phyloP scores from a whole-genome alignment of 2,888 invertebrate species.

The Drosophila nr. fundita region DNA sequence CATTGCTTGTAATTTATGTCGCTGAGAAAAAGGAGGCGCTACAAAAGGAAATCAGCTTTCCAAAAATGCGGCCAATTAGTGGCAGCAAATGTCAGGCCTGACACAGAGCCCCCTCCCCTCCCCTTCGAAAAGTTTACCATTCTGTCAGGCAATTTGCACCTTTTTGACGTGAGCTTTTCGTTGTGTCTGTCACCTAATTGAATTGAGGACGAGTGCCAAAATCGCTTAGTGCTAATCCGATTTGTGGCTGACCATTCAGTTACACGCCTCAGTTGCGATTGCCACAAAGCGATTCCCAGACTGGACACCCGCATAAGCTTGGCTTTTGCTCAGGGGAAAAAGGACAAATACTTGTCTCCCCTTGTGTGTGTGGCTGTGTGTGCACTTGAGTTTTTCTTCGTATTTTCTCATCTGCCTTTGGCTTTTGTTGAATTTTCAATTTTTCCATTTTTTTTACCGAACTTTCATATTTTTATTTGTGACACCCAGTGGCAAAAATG shows the following conservation, averaged over 20 bases:
- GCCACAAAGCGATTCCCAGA: constrained; percentile 35
- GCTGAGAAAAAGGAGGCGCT: constrained; percentile 62
- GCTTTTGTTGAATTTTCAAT: constrained; percentile 61
- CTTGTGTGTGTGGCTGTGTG: constrained; percentile 39
- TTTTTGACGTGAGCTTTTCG: constrained; percentile 44
- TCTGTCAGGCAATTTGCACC: constrained; percentile 54
- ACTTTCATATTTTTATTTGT: constrained; percentile 50
- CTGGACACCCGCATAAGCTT: constrained; percentile 74
- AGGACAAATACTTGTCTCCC: constrained; percentile 50
- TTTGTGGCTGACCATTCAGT: constrained; percentile 80
- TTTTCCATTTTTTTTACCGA: constrained; percentile 45
- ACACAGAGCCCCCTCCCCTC: not conserved
- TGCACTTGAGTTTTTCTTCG: constrained; percentile 59
- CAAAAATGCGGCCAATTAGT: constrained; percentile 73
- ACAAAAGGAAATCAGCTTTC: constrained; percentile 36
- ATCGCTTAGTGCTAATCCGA: constrained; percentile 83
- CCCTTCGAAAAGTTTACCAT: constrained; percentile 14
- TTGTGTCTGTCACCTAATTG: constrained; percentile 73
- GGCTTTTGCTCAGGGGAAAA: constrained; percentile 58
- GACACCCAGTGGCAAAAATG: not conserved
- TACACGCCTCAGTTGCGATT: constrained; percentile 77
- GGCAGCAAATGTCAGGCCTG: constrained; percentile 63
- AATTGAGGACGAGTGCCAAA: constrained; percentile 81
- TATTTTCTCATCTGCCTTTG: constrained; percentile 35
- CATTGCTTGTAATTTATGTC: constrained; percentile 72